phyloP scores from a whole-genome alignment of 2,888 invertebrate genomes.

The Eubasilissa splendida region DNA sequence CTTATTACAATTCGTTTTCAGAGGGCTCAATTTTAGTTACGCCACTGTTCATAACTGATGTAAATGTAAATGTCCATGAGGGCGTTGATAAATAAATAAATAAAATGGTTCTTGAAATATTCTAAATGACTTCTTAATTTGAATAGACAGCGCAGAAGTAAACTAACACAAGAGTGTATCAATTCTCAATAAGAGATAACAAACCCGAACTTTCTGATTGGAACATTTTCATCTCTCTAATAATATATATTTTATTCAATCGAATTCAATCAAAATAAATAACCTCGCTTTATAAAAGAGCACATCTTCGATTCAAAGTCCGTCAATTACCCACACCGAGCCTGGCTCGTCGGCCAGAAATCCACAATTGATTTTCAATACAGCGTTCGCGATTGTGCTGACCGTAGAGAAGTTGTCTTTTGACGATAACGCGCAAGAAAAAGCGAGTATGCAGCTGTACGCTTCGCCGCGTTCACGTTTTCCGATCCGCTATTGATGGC shows the following conservation, averaged over 20 bases:
- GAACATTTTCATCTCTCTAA: too few relatives aligned
- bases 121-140: too few relatives aligned
- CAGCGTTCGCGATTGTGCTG: conserved; percentile 39
- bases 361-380: conserved; percentile 49
- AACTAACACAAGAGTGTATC: too few relatives aligned
- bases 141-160: too few relatives aligned
- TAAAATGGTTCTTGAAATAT: too few relatives aligned
- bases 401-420: conserved; percentile 11
- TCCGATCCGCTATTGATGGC: conserved; percentile 16
- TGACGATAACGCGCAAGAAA: conserved; percentile 14
- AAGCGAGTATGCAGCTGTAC: conserved; percentile 17
- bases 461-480: conserved; percentile 24
- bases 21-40: too few relatives aligned
- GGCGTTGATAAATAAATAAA: too few relatives aligned
- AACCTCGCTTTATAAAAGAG: conserved; percentile 27
- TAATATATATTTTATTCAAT: conserved; percentile 18
- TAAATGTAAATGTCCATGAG: too few relatives aligned
- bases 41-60: too few relatives aligned
- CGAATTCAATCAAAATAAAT: conserved; percentile 37
- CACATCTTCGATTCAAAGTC: conserved; percentile 7
- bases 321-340: conserved; percentile 34
- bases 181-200: too few relatives aligned
- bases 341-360: conserved; percentile 28
- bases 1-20: too few relatives aligned
- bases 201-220: too few relatives aligned